phyloP scores from a whole-genome alignment of 2,888 invertebrate species.

The Luperina nickerlii region DNA sequence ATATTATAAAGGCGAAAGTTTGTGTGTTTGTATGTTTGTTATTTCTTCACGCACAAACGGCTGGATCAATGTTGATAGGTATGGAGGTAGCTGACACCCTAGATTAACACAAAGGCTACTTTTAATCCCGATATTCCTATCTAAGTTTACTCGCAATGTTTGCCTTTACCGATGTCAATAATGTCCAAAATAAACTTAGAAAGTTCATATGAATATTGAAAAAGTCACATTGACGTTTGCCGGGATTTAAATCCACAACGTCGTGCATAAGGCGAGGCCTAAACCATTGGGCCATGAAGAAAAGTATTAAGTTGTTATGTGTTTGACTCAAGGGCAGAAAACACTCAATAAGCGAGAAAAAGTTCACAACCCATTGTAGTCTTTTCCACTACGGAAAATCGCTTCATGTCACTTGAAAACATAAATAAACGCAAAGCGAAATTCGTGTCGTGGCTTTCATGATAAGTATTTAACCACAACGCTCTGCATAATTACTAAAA shows the following conservation, averaged over 20 bases:
- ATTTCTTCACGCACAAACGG: too few relatives aligned
- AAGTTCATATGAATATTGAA: not conserved
- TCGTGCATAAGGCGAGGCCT: not conserved
- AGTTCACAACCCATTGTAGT: not conserved
- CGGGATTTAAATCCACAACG: not conserved
- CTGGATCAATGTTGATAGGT: too few relatives aligned
- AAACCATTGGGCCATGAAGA: not conserved
- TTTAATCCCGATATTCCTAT: too few relatives aligned
- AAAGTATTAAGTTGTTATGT: not conserved
- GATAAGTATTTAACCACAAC: not conserved
- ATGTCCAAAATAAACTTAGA: not conserved
- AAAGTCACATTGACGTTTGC: not conserved
- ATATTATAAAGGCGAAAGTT: too few relatives aligned
- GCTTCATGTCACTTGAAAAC: not conserved
- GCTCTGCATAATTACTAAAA: slow-evolving; percentile 7
- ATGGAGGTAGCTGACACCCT: too few relatives aligned
- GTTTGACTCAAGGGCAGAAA: not conserved
- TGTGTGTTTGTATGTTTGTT: too few relatives aligned
- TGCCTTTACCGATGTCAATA: not conserved
- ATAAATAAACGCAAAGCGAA: not conserved
- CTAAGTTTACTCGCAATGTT: not conserved
- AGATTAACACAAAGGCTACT: too few relatives aligned
- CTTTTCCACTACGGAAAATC: not conserved
- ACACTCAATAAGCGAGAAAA: not conserved
- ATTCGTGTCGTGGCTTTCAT: not conserved